Evolutionary conservation across 1,140 invertebrate genomes (phyloP).

Genomic region (Macrotrachela quadricornifera): DNA sequence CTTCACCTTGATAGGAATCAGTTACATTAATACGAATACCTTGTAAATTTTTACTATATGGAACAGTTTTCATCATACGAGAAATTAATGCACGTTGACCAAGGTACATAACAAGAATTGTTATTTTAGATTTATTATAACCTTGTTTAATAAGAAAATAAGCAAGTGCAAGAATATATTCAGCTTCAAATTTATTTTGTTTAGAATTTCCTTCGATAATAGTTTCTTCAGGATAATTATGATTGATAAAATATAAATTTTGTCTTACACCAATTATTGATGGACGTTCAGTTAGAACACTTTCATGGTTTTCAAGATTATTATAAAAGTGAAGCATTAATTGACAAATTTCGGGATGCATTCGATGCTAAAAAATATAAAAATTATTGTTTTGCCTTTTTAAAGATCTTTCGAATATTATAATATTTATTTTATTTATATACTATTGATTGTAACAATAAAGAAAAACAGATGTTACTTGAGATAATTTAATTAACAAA

Average conservation of each 20-base stretch:
- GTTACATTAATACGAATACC: no score
- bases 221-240: slow-evolving; percentile 15
- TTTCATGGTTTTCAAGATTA: slow-evolving; percentile 17
- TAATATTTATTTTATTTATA: no score
- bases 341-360: slow-evolving; percentile 28
- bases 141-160: slow-evolving; percentile 25
- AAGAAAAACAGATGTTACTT: no score
- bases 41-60: no score
- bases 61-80: no score
- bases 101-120: slow-evolving; percentile 27
- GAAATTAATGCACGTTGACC: no score
- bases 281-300: slow-evolving; percentile 16
- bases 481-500: no score
- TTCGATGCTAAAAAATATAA: no score
- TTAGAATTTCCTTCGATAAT: slow-evolving; percentile 21
- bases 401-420: no score
- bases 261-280: slow-evolving; percentile 20
- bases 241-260: slow-evolving; percentile 27
- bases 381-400: no score
- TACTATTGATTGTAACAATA: no score
- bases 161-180: slow-evolving; percentile 19
- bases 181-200: slow-evolving; percentile 23
- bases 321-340: slow-evolving; percentile 27
- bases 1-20: slow-evolving; percentile 52
- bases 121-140: slow-evolving; percentile 21